Evolutionary conservation across 2,888 invertebrate species (phyloP).

Genomic region (Dysmachus trigonus): DNA sequence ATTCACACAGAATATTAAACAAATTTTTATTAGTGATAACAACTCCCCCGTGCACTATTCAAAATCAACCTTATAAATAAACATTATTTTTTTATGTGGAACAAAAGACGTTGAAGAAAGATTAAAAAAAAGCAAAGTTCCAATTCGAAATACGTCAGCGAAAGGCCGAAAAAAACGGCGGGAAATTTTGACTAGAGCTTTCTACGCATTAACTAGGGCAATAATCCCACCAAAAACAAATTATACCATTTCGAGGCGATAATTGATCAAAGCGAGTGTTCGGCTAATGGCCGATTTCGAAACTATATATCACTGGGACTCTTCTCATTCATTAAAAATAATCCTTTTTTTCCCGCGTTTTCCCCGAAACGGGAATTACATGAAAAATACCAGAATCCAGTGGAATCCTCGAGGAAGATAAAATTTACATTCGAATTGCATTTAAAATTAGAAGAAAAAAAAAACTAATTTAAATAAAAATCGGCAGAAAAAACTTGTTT

Average conservation of each 20-base stretch:
- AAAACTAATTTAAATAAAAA: slow-evolving; percentile 5
- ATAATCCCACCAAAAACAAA: neutral
- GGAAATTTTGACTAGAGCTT: neutral
- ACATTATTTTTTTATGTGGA: neutral
- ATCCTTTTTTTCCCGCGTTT: neutral
- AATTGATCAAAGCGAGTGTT: neutral
- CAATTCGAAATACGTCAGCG: neutral
- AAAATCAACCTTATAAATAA: neutral
- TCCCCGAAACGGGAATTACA: neutral
- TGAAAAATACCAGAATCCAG: neutral
- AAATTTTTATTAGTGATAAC: neutral
- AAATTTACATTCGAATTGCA: slow-evolving; percentile 18
- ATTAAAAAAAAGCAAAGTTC: neutral
- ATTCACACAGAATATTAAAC: neutral
- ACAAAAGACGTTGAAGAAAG: neutral
- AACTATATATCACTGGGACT: neutral
- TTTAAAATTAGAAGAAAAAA: slow-evolving; percentile 18
- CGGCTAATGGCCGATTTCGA: neutral
- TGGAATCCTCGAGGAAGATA: neutral
- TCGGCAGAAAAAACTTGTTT: neutral
- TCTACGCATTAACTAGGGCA: neutral
- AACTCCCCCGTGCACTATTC: neutral
- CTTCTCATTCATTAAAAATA: neutral
- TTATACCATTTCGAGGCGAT: neutral
- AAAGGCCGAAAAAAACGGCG: neutral